Conservation (phyloP, 2,797 vertebrate genomes). For the Lophotriccus pileatus region DNA sequence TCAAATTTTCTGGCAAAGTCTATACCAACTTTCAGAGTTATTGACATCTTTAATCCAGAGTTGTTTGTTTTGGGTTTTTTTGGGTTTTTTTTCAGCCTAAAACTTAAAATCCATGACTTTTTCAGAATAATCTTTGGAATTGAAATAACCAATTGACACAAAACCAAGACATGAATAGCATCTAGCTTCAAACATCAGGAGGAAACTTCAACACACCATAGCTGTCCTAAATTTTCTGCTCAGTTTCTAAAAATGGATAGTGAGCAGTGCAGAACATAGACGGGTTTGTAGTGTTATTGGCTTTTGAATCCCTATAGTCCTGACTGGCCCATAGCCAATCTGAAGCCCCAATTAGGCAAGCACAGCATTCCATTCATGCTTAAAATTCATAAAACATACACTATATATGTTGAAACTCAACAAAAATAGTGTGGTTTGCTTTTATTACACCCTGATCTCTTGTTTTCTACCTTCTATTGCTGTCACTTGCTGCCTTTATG, state of each 20-base stretch:
- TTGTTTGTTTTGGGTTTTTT: background rate
- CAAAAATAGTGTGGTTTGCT: conserved; percentile 20
- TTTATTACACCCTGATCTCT: conserved; percentile 41
- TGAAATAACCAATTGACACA: background rate
- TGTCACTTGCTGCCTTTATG: conserved; percentile 5
- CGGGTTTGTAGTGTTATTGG: background rate
- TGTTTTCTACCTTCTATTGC: conserved; percentile 28
- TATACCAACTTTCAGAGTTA: background rate
- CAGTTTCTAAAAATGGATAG: background rate
- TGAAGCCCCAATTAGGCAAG: conserved; percentile 51
- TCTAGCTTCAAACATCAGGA: background rate
- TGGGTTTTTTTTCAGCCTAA: background rate
- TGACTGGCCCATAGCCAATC: conserved; percentile 22
- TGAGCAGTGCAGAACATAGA: conserved; percentile 19
- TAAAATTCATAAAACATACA: conserved; percentile 56
- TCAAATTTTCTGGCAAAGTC: background rate
- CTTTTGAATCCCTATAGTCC: conserved; percentile 22
- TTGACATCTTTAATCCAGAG: background rate
- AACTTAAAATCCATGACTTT: background rate
- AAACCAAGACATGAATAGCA: background rate
- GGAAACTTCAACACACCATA: background rate
- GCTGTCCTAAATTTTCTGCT: background rate
- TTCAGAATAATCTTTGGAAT: background rate
- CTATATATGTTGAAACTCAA: conserved; percentile 22
- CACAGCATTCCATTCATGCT: conserved; percentile 55